Conservation (phyloP, 53 echinoderm and acorn worm species). For the Echinometra lucunter region DNA sequence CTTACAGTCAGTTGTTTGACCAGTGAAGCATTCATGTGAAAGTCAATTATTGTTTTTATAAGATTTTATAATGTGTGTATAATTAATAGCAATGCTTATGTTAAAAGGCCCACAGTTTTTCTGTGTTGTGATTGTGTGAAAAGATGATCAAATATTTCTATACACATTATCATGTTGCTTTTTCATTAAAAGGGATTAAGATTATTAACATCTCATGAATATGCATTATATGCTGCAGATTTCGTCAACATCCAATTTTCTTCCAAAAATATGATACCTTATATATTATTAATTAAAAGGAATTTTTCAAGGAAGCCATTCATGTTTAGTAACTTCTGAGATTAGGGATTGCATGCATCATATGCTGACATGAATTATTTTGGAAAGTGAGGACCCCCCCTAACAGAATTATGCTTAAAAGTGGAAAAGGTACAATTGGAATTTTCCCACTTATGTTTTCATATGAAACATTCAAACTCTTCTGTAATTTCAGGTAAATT, state of each 20-base stretch:
- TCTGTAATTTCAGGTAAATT: background rate
- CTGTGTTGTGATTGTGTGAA: conserved; percentile 35
- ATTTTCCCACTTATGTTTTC: too few relatives aligned
- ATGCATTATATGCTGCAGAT: background rate
- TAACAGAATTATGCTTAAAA: background rate
- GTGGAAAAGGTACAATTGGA: too few relatives aligned
- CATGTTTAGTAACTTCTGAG: background rate
- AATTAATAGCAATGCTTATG: background rate
- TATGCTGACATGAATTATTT: background rate
- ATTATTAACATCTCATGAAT: background rate
- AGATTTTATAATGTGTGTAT: background rate
- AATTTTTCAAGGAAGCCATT: too few relatives aligned
- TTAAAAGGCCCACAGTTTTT: background rate
- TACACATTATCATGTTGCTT: conserved; percentile 16
- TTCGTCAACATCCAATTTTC: background rate
- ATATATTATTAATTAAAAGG: too few relatives aligned
- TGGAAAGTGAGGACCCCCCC: background rate
- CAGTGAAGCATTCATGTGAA: background rate
- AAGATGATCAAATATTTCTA: conserved; percentile 10
- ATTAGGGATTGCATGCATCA: background rate
- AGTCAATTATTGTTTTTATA: background rate
- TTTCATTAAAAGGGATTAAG: background rate
- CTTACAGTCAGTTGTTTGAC: background rate
- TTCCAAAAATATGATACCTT: too few relatives aligned
- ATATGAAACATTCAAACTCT: too few relatives aligned